Conservation (phyloP, 2,888 invertebrate genomes). For the Cartodere bifasciata region DNA sequence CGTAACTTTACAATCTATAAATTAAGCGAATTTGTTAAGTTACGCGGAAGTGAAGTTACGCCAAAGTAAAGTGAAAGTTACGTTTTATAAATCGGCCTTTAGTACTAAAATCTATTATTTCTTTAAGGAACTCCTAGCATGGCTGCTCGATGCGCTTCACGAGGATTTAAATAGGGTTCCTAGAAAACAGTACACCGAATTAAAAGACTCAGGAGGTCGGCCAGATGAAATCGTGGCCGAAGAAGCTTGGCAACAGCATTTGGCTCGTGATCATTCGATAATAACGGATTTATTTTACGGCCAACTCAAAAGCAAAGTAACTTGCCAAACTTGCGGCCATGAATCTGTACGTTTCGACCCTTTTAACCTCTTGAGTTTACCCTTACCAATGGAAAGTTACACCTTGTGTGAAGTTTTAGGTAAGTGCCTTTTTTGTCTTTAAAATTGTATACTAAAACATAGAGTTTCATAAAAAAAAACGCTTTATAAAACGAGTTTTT, state of each 20-base stretch:
- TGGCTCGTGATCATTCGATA: conserved; percentile 71
- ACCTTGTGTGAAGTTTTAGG: conserved; percentile 62
- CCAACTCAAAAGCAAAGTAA: conserved; percentile 77
- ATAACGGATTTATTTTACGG: conserved; percentile 87
- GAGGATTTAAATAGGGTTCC: conserved; percentile 80
- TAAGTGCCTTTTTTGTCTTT: conserved; percentile 17
- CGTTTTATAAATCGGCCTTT: no score
- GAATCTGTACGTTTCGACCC: conserved; percentile 85
- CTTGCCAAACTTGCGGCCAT: conserved; percentile 70
- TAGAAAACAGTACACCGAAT: conserved; percentile 54
- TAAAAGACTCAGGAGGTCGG: conserved; percentile 64
- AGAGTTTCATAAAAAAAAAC: no score
- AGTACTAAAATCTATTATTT: no score
- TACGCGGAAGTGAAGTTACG: no score
- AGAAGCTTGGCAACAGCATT: conserved; percentile 75
- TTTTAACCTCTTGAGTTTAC: conserved; percentile 77
- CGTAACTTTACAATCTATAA: no score
- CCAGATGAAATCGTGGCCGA: conserved; percentile 60
- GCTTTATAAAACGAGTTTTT: no score
- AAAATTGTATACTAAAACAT: no score
- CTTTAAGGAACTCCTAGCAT: conserved; percentile 66
- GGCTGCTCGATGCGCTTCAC: conserved; percentile 82
- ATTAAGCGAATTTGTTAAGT: no score
- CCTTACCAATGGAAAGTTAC: conserved; percentile 81
- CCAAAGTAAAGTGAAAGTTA: no score